These are phyloP conservation scores for Marcusenius ussheri DNA, from an alignment of 2,113 vertebrate genomes.

Conservation along the genomic window DNA sequence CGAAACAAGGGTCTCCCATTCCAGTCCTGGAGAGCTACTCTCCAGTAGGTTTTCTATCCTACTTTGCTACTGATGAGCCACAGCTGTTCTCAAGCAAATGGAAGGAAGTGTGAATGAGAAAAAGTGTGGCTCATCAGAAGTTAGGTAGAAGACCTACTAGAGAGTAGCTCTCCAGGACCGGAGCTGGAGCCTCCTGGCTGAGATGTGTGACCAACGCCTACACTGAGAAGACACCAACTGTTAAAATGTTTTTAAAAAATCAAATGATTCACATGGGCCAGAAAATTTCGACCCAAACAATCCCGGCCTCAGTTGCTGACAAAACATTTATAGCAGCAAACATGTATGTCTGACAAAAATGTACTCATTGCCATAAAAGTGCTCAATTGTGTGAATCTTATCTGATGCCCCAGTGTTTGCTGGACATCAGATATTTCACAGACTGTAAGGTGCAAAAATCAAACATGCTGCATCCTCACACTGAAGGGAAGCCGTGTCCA, in stretches of 20 bases:
- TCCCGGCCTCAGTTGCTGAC: slow-evolving; percentile 47
- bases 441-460: slow-evolving; percentile 62
- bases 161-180: background rate
- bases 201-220: background rate
- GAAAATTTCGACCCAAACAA: background rate
- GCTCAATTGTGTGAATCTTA: slow-evolving; percentile 75
- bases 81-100: no score
- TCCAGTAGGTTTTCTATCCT: background rate
- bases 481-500: slow-evolving; percentile 24
- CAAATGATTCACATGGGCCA: background rate
- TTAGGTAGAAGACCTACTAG: background rate
- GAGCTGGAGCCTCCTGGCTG: background rate
- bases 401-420: slow-evolving; percentile 68
- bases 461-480: background rate
- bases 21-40: background rate
- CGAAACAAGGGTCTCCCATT: background rate
- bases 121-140: background rate
- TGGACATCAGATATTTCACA: slow-evolving; percentile 69
- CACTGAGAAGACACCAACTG: background rate
- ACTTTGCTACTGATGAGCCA: no score
- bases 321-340: slow-evolving; percentile 86
- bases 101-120: no score
- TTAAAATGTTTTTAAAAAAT: background rate
- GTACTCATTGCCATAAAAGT: slow-evolving; percentile 87
- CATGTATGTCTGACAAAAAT: slow-evolving; percentile 63